Percentiles rank a stretch among this genome's conserved stretches.
Conservation (phyloP, 2,888 invertebrate genomes). For the Ennomos fuscantarius region DNA sequence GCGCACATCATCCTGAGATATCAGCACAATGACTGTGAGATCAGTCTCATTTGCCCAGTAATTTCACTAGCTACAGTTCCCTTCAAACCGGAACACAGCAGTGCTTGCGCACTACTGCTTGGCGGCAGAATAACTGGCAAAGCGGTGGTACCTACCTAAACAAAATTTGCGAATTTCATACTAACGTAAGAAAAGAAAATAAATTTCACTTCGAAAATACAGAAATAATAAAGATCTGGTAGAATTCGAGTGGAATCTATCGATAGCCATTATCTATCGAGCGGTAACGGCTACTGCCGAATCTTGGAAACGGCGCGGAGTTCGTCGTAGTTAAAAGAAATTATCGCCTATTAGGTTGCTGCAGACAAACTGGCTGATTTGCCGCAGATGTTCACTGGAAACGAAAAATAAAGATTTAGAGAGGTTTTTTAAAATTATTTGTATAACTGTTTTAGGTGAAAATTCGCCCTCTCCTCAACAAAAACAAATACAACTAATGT, state of each 20-base stretch:
- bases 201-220: not conserved
- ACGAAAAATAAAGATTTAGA: slow-evolving; percentile 1
- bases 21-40: no score
- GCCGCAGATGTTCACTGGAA: not conserved
- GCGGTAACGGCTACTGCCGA: slow-evolving; percentile 7
- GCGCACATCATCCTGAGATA: no score
- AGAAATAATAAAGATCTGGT: slow-evolving; percentile 4
- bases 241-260: not conserved
- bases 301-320: not conserved
- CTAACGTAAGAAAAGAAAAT: not conserved
- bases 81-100: no score
- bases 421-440: not conserved
- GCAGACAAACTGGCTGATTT: slow-evolving; percentile 4
- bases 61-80: no score
- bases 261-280: slow-evolving; percentile 11
- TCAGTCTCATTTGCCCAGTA: no score
- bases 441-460: not conserved
- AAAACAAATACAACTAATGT: no score
- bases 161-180: no score
- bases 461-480: no score
- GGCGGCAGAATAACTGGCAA: no score
- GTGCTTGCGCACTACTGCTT: no score
- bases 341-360: slow-evolving; percentile 25
- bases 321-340: slow-evolving; percentile 20
- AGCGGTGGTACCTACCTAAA: no score